Evolutionary conservation across 2,888 invertebrate species (phyloP).

Genomic region (Hirtodrosophila cameraria): DNA sequence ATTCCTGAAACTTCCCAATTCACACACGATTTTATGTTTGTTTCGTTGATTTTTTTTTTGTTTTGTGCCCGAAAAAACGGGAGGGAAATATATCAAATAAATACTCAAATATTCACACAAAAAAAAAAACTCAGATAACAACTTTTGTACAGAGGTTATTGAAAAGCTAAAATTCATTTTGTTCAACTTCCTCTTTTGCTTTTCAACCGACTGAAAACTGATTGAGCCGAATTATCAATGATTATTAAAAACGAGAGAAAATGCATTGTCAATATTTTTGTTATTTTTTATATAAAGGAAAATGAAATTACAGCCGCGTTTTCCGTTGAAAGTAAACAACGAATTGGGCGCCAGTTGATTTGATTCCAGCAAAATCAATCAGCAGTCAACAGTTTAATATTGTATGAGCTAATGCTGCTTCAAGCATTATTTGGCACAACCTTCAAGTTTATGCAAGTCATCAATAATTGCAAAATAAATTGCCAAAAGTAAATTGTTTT

Average conservation of each 20-base stretch:
- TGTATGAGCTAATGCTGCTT: conserved; percentile 4
- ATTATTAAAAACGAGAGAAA: conserved; percentile 57
- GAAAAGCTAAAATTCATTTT: too few relatives aligned
- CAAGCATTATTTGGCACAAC: conserved; percentile 16
- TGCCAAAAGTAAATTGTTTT: too few relatives aligned
- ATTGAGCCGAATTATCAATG: conserved; percentile 68
- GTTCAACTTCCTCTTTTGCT: too few relatives aligned
- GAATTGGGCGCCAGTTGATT: conserved; percentile 32
- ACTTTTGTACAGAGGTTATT: too few relatives aligned
- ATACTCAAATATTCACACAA: too few relatives aligned
- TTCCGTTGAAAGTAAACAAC: conserved; percentile 60
- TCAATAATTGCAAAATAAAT: conserved; percentile 19
- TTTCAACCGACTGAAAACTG: too few relatives aligned
- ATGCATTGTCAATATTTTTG: conserved; percentile 62
- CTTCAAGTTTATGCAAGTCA: conserved; percentile 38
- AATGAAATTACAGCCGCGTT: conserved; percentile 17
- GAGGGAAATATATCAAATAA: too few relatives aligned
- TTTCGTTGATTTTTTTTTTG: too few relatives aligned
- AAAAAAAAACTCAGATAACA: too few relatives aligned
- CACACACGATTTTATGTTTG: too few relatives aligned
- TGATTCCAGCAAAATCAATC: conserved; percentile 55
- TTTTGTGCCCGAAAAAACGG: too few relatives aligned
- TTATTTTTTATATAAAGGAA: conserved; percentile 10
- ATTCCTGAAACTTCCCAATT: too few relatives aligned
- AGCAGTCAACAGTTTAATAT: conserved; percentile 49